A percentile compares a stretch with the other conserved stretches of the same genome.
Conservation (phyloP, 2,888 invertebrate genomes). For the Dicyrtomina minuta region DNA sequence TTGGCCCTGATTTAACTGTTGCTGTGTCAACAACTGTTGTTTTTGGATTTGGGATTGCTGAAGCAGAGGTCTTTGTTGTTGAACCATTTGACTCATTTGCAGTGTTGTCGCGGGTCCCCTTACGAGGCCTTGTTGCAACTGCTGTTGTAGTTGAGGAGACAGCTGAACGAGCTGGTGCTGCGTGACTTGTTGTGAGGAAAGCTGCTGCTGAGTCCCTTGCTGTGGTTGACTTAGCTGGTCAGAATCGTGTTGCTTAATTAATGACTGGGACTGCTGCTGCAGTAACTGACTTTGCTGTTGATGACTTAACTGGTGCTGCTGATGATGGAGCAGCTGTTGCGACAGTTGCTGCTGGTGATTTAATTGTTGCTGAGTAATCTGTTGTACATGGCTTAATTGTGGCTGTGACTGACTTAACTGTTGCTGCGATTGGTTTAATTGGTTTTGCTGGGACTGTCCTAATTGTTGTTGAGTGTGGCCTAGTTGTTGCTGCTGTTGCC, state of each 20-base stretch:
- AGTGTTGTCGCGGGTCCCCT: background rate
- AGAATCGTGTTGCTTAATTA: background rate
- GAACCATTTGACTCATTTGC: conserved; percentile 1
- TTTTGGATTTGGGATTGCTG: too few relatives aligned
- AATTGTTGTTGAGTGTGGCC: conserved; percentile 10
- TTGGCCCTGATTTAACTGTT: conserved; percentile 27
- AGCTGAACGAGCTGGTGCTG: conserved; percentile 2
- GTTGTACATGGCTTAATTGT: too few relatives aligned
- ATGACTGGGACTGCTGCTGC: background rate
- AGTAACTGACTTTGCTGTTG: conserved; percentile 6
- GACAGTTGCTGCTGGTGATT: too few relatives aligned
- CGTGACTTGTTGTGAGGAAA: conserved; percentile 20
- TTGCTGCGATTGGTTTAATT: too few relatives aligned
- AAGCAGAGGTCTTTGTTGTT: conserved; percentile 25
- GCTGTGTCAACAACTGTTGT: conserved; percentile 14
- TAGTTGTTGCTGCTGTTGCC: conserved; percentile 12
- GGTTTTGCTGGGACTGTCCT: too few relatives aligned
- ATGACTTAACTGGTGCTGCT: too few relatives aligned
- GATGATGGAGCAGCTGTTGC: background rate
- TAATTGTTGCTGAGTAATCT: too few relatives aligned
- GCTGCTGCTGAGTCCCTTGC: conserved; percentile 19
- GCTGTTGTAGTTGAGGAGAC: too few relatives aligned
- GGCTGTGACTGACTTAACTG: too few relatives aligned
- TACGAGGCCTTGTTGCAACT: background rate
- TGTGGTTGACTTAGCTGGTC: too few relatives aligned